Conservation (phyloP, 2,888 invertebrate genomes). For the Aethes cnicana region DNA sequence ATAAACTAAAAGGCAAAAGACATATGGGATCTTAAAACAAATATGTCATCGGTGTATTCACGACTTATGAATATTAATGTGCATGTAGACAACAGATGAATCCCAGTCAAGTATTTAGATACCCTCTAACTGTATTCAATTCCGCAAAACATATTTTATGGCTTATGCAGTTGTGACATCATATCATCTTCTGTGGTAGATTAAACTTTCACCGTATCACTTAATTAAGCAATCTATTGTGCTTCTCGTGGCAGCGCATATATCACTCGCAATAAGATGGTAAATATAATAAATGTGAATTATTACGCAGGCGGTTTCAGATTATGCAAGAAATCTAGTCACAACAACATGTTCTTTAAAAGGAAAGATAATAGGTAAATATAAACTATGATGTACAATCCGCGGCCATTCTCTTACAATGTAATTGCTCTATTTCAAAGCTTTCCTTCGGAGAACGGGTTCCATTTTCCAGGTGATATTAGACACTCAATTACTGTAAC, state of each 20-base stretch:
- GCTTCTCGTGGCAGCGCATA: slow-evolving; percentile 4
- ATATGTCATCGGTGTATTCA: no score
- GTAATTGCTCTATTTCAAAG: slow-evolving; percentile 28
- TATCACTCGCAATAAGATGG: slow-evolving; percentile 19
- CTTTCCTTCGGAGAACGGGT: slow-evolving; percentile 20
- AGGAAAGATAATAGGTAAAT: slow-evolving; percentile 15
- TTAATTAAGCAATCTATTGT: slow-evolving; percentile 25
- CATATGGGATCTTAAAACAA: no score
- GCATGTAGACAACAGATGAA: no score
- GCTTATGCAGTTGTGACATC: slow-evolving; percentile 5
- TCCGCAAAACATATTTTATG: slow-evolving; percentile 5
- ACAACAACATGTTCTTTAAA: slow-evolving; percentile 16
- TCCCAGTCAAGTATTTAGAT: no score
- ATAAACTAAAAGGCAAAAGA: no score
- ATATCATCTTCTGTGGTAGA: slow-evolving; percentile 19
- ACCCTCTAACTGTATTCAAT: slow-evolving; percentile 1
- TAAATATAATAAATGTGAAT: slow-evolving; percentile 11
- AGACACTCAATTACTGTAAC: slow-evolving; percentile 23
- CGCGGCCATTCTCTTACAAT: slow-evolving; percentile 34
- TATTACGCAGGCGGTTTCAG: slow-evolving; percentile 18
- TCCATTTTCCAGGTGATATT: slow-evolving; percentile 23
- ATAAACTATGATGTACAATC: slow-evolving; percentile 8
- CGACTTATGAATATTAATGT: no score
- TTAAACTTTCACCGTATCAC: slow-evolving; percentile 26
- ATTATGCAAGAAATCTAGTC: slow-evolving; percentile 16